phyloP scores from a whole-genome alignment of 2,797 vertebrate genomes.

The Emydoidea blandingii region DNA sequence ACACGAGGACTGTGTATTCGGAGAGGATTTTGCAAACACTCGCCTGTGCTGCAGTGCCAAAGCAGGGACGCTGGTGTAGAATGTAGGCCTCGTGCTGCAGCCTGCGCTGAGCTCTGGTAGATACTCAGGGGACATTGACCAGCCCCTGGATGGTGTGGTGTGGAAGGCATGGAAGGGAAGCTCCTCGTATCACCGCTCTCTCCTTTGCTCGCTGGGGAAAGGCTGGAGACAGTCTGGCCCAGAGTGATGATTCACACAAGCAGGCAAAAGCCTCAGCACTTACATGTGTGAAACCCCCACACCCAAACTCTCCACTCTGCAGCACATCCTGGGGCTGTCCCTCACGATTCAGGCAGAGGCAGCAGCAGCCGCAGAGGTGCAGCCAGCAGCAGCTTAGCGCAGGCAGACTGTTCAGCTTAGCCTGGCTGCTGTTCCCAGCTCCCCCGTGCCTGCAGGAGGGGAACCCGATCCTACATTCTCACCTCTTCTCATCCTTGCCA shows the following conservation, averaged over 20 bases:
- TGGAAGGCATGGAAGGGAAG: not conserved
- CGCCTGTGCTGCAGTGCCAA: not conserved
- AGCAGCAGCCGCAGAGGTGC: conserved; percentile 4
- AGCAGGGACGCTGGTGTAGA: not conserved
- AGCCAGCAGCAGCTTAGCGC: conserved; percentile 9
- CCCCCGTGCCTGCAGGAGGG: conserved; percentile 15
- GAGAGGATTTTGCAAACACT: not conserved
- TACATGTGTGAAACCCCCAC: not conserved
- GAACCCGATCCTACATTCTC: not conserved
- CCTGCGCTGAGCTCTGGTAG: not conserved
- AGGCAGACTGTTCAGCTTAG: not conserved
- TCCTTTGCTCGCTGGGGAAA: not conserved
- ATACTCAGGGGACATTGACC: not conserved
- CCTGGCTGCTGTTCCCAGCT: conserved; percentile 24
- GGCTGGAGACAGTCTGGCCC: not conserved
- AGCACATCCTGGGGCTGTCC: not conserved
- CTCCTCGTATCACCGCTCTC: not conserved
- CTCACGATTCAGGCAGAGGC: not conserved
- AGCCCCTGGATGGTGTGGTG: not conserved
- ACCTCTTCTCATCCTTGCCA: not conserved
- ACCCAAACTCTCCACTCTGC: not conserved
- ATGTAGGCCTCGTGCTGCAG: not conserved
- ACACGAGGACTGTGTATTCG: not conserved
- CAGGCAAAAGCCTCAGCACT: not conserved
- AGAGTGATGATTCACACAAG: not conserved